Evolutionary conservation across 2,888 invertebrate genomes (phyloP).

Genomic region (Eubasilissa splendida): DNA sequence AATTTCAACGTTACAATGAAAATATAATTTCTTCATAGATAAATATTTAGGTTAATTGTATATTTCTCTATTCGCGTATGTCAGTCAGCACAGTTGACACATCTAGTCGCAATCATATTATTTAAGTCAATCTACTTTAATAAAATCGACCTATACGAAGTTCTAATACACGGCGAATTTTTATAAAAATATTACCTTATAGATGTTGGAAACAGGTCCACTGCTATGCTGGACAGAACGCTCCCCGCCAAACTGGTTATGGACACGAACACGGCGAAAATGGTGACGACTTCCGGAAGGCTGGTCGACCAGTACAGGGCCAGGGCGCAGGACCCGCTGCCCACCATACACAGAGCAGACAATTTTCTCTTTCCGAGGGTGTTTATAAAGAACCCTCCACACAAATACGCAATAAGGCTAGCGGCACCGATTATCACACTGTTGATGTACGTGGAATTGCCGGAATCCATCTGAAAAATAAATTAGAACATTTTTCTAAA

Average conservation of each 20-base stretch:
- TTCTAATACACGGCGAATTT: background rate
- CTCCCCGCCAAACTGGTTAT: constrained; percentile 45
- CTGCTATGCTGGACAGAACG: constrained; percentile 49
- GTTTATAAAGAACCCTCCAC: constrained; percentile 73
- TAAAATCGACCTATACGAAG: no score
- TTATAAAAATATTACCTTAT: constrained; percentile 45
- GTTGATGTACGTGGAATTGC: constrained; percentile 79
- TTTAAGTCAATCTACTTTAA: no score
- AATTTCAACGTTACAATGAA: no score
- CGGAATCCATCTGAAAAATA: constrained; percentile 65
- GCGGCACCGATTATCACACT: constrained; percentile 78
- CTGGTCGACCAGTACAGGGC: constrained; percentile 69
- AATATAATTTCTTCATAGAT: no score
- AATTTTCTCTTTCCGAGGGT: constrained; percentile 52
- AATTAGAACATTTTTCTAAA: no score
- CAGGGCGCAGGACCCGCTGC: constrained; percentile 65
- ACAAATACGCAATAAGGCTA: constrained; percentile 75
- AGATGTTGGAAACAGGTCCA: constrained; percentile 57
- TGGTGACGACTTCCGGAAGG: constrained; percentile 64
- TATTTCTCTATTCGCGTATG: no score
- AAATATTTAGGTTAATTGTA: no score
- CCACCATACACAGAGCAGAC: constrained; percentile 60
- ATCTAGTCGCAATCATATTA: no score
- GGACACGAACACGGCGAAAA: constrained; percentile 60
- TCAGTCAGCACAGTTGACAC: no score